Conservation (phyloP, 2,113 vertebrate genomes). For the Hyperopisus bebe region DNA sequence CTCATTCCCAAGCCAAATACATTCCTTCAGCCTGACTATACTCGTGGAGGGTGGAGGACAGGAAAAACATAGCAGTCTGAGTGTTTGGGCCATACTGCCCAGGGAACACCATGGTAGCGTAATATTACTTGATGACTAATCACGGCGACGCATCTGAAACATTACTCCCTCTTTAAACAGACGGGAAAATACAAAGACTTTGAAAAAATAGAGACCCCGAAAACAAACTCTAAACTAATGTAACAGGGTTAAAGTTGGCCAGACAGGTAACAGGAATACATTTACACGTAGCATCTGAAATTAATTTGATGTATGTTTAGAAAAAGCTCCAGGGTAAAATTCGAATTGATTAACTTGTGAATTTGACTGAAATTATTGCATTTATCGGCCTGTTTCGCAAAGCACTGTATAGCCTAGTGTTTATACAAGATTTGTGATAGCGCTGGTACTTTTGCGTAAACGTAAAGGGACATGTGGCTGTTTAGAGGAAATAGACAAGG, state of each 20-base stretch:
- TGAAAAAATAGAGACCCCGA: background rate
- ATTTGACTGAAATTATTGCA: background rate
- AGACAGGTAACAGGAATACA: background rate
- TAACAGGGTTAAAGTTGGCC: background rate
- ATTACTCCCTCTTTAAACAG: conserved; percentile 7
- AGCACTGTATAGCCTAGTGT: background rate
- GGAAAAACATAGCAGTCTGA: conserved; percentile 3
- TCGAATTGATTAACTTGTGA: background rate
- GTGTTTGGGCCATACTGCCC: background rate
- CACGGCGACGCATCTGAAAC: conserved; percentile 40
- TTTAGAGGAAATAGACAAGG: background rate
- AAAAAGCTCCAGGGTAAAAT: background rate
- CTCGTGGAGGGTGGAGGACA: conserved; percentile 21
- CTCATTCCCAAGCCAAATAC: conserved; percentile 38
- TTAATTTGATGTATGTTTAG: background rate
- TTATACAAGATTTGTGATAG: background rate
- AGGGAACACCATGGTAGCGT: conserved; percentile 41
- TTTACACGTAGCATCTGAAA: background rate
- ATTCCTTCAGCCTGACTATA: conserved; percentile 51
- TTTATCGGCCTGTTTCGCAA: background rate
- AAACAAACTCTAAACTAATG: background rate
- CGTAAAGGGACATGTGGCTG: background rate
- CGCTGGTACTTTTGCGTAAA: background rate
- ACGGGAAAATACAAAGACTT: conserved; percentile 12
- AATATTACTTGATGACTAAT: conserved; percentile 30